Conservation (phyloP, 2,888 invertebrate genomes). For the Drosophila cracens region DNA sequence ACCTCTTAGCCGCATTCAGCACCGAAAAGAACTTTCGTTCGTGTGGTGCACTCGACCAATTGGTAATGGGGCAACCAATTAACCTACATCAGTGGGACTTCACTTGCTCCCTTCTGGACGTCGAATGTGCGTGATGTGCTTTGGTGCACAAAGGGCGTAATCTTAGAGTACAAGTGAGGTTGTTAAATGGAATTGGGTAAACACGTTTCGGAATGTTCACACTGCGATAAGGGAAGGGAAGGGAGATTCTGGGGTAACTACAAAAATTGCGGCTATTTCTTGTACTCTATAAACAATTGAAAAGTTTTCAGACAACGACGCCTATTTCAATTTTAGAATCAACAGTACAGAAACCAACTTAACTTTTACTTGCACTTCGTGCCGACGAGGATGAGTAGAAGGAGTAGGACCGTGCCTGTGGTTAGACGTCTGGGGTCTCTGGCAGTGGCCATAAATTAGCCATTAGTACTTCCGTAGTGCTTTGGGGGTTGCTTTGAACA, state of each 20-base stretch:
- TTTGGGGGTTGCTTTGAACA: constrained; percentile 61
- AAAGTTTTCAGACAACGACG: constrained; percentile 76
- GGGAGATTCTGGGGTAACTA: neutral
- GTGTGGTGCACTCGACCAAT: constrained; percentile 43
- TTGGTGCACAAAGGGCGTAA: constrained; percentile 17
- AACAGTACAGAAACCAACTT: constrained; percentile 55
- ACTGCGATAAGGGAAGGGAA: constrained; percentile 13
- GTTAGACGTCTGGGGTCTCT: constrained; percentile 50
- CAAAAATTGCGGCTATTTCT: constrained; percentile 47
- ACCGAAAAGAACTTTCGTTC: constrained; percentile 46
- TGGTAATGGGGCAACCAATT: constrained; percentile 69
- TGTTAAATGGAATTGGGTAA: constrained; percentile 69
- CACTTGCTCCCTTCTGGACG: constrained; percentile 21
- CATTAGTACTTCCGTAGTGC: constrained; percentile 75
- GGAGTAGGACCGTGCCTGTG: constrained; percentile 44
- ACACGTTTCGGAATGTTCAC: constrained; percentile 62
- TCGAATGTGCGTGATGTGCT: constrained; percentile 53
- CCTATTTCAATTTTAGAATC: constrained; percentile 79
- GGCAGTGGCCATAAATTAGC: constrained; percentile 82
- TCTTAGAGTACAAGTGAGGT: constrained; percentile 33
- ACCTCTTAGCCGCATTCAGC: constrained; percentile 56
- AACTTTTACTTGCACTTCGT: constrained; percentile 41
- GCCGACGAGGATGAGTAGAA: constrained; percentile 14
- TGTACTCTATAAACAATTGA: constrained; percentile 77
- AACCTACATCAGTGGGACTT: constrained; percentile 64